Base-by-base conservation (phyloP, 2,797 vertebrate genomes). In the Taenioides sp. region DNA sequence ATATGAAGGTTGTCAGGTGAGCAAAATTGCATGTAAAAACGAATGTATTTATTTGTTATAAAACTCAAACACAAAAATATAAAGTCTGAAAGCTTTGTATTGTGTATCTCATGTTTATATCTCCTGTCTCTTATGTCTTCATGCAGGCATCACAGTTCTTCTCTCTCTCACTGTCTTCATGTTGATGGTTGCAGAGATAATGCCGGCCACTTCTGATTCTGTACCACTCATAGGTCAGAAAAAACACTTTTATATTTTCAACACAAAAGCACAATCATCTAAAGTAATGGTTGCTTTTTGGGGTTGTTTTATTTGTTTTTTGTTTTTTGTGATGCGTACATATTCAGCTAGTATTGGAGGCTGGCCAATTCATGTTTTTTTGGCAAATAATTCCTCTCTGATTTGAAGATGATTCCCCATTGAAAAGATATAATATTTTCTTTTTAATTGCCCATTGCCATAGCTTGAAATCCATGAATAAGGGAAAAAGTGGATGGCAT, bases 161-260 rank as follows among this genome's bases (percentile, higher is more conserved):
- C 92, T 95, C 20, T 95, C 94, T 65, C 84, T 94, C 77, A 94
- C 94, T 9, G 93, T 94, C 84, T 94, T 94, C 90, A 95, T 95
- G 93, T 76, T 95, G 87, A 91, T 95, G 90, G 94, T 95, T 71
- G 94, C 94, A 76, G 94, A 95, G 90, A 95, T 94, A 61, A 95
- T 95, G 94, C 94, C 94, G 0, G 93, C 94, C 66, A 94, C 94
- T 61, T 95, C 94, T 67, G 93, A 94, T 81, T 94, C 93, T 14
- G 92, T 95, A 16, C 94, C 94, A 7, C 85, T 95, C 50, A 95
- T 95, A 85, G 94, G 94, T 92, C 60, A 77, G 83, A 50, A 67
- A 27, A 62, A 62, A 0, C 27, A 28, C 27, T 17, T 16, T 16
- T 57, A 23, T 11, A 25, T 25, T 57, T 14, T 4, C 3, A 23